Base-by-base conservation (phyloP, 2,797 vertebrate species). In the Tachyglossus aculeatus region DNA sequence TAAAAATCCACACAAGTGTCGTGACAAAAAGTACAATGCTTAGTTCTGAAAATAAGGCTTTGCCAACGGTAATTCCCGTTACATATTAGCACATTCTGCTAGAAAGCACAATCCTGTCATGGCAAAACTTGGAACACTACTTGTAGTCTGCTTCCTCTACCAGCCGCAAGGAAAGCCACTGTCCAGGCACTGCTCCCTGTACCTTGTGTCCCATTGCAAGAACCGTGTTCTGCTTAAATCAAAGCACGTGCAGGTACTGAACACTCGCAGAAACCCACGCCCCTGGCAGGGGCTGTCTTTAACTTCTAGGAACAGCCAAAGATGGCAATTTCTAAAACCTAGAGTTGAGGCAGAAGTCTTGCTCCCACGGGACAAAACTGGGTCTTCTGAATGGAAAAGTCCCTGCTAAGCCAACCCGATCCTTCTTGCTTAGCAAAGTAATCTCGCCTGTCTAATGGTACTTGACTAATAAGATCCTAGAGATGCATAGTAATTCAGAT, bases 301-400 rank as follows among this genome's bases (percentile, higher is more conserved):
- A 78, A 82, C 84, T 90, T 86, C 85, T 86, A 87, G 84, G 80
- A 86, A 85, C 57, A 87, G 86, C 86, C 86, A 80, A 65, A 62
- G 65, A 80, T 52, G 65, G 64, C 66, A 84, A 75, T 72, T 84
- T 78, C 85, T 83, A 84, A 88, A 85, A 83, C 86, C 83, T 88
- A 88, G 77, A 72, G 70, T 69, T 66, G 66, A 86, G 80, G 73
- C 88, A 88, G 81, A 67, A 78, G 71, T 64, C 61, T 81, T 73
- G 41, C 82, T 88, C 85, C 67, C 65, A 6, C 82, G 72, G 56
- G 44, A 62, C 51, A 62, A 70, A 71, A 77, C 80, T 73, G 65
- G 32, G 59, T 33, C 51, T 33, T 54, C 63, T 53, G 71, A 71
- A 37, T 27, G 66, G 65, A 83, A 81, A 63, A 74, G 77, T 74